Base-by-base conservation (phyloP, 2,797 vertebrate species). In the Scleropages formosus region DNA sequence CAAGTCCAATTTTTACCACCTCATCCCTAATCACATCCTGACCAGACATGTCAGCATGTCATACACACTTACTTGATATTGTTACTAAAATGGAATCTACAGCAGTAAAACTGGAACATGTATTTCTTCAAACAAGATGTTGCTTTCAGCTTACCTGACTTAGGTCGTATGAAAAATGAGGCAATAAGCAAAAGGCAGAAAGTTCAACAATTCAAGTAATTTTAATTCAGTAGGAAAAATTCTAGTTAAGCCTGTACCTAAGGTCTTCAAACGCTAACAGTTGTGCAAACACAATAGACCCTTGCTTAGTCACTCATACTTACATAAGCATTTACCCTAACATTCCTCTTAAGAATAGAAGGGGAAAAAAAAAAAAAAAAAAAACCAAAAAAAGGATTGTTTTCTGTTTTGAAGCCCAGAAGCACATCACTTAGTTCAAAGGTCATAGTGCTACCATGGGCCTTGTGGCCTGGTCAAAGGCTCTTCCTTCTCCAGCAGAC, bases 361-460 rank as follows among this genome's bases (percentile, higher is more conserved):
- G 81, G 80, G 85, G 76, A 61, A 77, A 80, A 67, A 78, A 9
- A 75, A 79, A 61, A 27, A 47, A 8, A 64, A 88, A 87, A 92
- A 90, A 89, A 88, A n/a, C n/a, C n/a, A 90, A 71, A 85, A 79
- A 78, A 82, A 87, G 85, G 84, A 91, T 92, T 92, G 85, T 89
- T 90, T 83, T 86, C 68, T 58, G 75, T 84, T 87, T 82, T 86
- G 80, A 85, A 85, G 85, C 82, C 75, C 79, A 81, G 80, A 79
- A 83, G 91, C 87, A 77, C 92, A 86, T 93, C 91, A 80, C 91
- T 93, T 89, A 84, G 65, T 75, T 82, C 0, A 10, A 91, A 97
- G 96, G 90, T 98, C 97, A 98, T 87, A 89, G 94, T 89, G 93
- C 95, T 91, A 67, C 22, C 75, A 79, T 80, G 80, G 73, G 70